These are phyloP conservation scores for Falco peregrinus DNA, from an alignment of 2,797 vertebrate genomes.

Conservation along the genomic window DNA sequence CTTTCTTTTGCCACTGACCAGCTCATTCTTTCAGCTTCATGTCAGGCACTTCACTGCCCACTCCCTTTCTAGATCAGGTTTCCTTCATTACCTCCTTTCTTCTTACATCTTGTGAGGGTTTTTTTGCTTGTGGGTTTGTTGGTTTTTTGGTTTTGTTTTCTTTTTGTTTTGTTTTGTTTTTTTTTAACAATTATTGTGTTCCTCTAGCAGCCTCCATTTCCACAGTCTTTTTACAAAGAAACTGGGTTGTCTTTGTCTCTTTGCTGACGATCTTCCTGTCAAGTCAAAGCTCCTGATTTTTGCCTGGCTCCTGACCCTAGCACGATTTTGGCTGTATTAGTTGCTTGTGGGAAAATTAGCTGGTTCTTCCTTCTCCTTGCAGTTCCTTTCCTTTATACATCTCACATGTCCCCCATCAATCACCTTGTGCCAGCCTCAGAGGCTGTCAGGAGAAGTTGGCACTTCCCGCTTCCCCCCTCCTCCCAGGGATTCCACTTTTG, in stretches of 20 bases:
- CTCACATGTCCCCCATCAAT: background rate
- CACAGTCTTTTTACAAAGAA: background rate
- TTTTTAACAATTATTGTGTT: background rate
- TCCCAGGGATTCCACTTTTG: background rate
- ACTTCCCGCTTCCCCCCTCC: background rate
- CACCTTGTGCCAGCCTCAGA: background rate
- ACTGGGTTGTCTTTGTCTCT: background rate
- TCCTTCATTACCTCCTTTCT: background rate
- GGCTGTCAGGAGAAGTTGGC: conserved; percentile 19
- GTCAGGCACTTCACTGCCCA: background rate
- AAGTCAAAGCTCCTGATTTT: conserved; percentile 11
- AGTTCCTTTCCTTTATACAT: conserved; percentile 19
- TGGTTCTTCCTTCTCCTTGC: background rate
- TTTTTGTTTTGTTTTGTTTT: too few species aligned
- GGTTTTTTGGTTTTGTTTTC: background rate
- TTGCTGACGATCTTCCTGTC: background rate
- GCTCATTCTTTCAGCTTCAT: background rate
- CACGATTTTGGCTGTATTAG: background rate
- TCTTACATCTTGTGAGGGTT: background rate
- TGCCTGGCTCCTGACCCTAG: background rate
- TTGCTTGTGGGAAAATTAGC: background rate
- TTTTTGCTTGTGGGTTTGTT: background rate
- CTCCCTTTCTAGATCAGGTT: background rate
- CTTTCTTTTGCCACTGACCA: background rate
- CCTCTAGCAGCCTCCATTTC: background rate